These are phyloP conservation scores for Phaedon cochleariae DNA, from an alignment of 2,888 invertebrate species.

Conservation along the genomic window DNA sequence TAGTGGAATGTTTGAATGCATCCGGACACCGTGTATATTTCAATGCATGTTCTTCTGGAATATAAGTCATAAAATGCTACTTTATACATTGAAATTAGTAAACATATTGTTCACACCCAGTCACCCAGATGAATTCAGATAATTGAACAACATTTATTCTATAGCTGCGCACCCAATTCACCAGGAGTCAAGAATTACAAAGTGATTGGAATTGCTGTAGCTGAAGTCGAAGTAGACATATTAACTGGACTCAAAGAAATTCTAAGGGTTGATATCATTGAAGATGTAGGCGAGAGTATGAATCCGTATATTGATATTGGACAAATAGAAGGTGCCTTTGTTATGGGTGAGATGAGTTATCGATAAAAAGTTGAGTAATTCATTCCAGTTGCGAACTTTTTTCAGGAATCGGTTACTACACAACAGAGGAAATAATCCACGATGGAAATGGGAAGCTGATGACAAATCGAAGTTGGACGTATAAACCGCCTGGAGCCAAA, in stretches of 20 bases:
- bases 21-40: too few species aligned
- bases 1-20: too few species aligned
- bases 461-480: slow-evolving; percentile 84
- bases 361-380: too few species aligned
- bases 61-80: too few species aligned
- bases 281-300: slow-evolving; percentile 78
- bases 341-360: slow-evolving; percentile 51
- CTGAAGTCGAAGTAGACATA: slow-evolving; percentile 80
- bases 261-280: slow-evolving; percentile 73
- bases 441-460: slow-evolving; percentile 72
- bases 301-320: slow-evolving; percentile 77
- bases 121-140: too few species aligned
- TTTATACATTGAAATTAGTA: too few species aligned
- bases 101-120: too few species aligned
- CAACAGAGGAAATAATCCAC: slow-evolving; percentile 70
- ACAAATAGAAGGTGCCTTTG: slow-evolving; percentile 82
- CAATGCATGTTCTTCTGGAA: too few species aligned
- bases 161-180: slow-evolving; percentile 48
- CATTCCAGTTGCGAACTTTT: too few species aligned
- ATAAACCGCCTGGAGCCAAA: slow-evolving; percentile 79
- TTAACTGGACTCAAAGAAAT: slow-evolving; percentile 79
- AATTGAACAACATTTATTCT: too few species aligned
- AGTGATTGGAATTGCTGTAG: slow-evolving; percentile 70
- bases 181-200: slow-evolving; percentile 68
- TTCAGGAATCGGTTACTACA: slow-evolving; percentile 72